Evolutionary conservation across 2,797 vertebrate genomes (phyloP).

Genomic region (Cichlasoma orientale): DNA sequence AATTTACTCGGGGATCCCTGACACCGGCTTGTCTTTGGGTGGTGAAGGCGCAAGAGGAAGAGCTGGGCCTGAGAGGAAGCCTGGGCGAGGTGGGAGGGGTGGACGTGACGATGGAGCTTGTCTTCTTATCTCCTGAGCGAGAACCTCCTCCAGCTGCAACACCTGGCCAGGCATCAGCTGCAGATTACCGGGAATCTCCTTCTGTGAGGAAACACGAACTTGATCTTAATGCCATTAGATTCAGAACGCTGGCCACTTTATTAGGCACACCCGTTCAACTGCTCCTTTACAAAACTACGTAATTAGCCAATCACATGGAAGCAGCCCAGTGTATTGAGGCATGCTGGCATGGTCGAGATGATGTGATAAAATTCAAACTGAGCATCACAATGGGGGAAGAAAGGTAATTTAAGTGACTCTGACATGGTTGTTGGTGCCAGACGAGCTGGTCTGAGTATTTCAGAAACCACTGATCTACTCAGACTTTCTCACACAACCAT

Average conservation of each 20-base stretch:
- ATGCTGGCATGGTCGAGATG: neutral
- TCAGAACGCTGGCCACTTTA: neutral
- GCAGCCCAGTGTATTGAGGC: neutral
- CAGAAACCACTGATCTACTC: neutral
- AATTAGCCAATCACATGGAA: neutral
- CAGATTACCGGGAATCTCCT: slow-evolving; percentile 61
- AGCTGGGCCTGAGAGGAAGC: neutral
- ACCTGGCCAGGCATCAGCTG: slow-evolving; percentile 76
- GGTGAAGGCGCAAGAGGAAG: neutral
- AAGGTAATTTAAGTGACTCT: neutral
- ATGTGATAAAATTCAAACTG: neutral
- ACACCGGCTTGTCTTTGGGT: neutral
- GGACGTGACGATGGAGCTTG: neutral
- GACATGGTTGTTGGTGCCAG: neutral
- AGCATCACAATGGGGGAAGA: neutral
- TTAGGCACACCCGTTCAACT: neutral
- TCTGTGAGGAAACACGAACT: slow-evolving; percentile 44
- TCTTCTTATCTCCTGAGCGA: slow-evolving; percentile 57
- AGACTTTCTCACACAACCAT: neutral
- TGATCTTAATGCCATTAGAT: neutral
- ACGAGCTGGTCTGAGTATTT: neutral
- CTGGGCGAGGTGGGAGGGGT: slow-evolving; percentile 37
- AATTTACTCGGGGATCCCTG: slow-evolving; percentile 57
- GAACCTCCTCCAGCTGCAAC: slow-evolving; percentile 55
- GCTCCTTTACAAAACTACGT: neutral